Evolutionary conservation across 2,888 invertebrate species (phyloP), one percentile per base, ranked within the genome.

Genomic region (Oxytorus armatus): DNA sequence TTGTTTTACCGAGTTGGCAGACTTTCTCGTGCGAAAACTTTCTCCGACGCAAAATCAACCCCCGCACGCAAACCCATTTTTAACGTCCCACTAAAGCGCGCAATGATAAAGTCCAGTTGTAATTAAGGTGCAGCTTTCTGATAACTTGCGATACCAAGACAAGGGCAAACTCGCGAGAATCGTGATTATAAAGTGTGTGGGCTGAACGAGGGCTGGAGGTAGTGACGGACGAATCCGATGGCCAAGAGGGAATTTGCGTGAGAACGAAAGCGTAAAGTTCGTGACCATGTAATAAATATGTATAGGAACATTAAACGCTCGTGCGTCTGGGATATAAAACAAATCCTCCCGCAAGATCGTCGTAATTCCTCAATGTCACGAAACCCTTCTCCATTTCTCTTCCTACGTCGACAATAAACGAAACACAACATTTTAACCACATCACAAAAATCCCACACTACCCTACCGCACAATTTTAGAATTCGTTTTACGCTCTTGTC

Each of bases 111-210:
- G 69, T 65, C 68, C 11, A 39, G 51, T 63, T 63, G 3, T 83
- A 85, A 84, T 85, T 82, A 83, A 81, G 82, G 76, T 57, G 57
- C 61, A 73, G 36, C 83, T 86, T 84, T 83, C 81, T 29, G 81
- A 82, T 79, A 82, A 79, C 39, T 42, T 18, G 21, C 77, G 73
- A 72, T 70, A 73, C 49, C 44, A 44, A 66, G 47, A 33, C 16
- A 11, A 29, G 39, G 23, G 25, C 11, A 77, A 49, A 65, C 42
- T 25, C 39, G 59, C 53, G 44, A 36, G 25, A 63, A 29, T 14
- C 23, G n/a, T 49, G n/a, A 16, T 8, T 29, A 53, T 29, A 42
- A 63, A 72, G 25, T 61, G 49, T 49, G 11, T 57, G 61, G 16
- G 66, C 29, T 47, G 44, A 53, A 16, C 59, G 11, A 65, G 63